These are phyloP conservation scores for Alces alces DNA, from an alignment of 2,113 vertebrate genomes.

Conservation along the genomic window DNA sequence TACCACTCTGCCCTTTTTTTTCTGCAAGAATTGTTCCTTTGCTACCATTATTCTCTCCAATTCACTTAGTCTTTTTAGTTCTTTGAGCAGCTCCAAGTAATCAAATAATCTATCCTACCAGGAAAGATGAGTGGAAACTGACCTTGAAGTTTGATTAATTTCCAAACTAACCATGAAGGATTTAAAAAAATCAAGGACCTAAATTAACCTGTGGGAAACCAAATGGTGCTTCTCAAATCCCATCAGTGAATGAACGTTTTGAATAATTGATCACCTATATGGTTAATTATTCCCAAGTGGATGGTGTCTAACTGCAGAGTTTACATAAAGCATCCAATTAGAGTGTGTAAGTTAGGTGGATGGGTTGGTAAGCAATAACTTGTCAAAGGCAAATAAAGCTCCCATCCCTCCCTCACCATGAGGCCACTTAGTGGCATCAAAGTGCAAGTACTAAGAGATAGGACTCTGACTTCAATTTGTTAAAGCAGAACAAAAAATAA, in stretches of 20 bases:
- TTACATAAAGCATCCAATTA: slow-evolving; percentile 44
- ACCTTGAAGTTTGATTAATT: slow-evolving; percentile 74
- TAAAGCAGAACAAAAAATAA: not conserved
- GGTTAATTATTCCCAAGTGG: slow-evolving; percentile 75
- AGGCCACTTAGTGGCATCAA: not conserved
- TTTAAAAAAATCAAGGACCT: slow-evolving; percentile 52
- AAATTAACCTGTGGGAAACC: slow-evolving; percentile 65
- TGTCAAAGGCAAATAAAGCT: not conserved
- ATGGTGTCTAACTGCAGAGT: slow-evolving; percentile 58
- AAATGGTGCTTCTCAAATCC: slow-evolving; percentile 58
- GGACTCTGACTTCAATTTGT: not conserved
- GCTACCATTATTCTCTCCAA: not conserved
- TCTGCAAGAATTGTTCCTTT: not conserved
- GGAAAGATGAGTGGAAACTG: slow-evolving; percentile 62
- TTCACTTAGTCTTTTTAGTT: slow-evolving; percentile 53
- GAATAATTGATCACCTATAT: slow-evolving; percentile 74
- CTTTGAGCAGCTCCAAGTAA: slow-evolving; percentile 60
- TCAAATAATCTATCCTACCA: slow-evolving; percentile 64
- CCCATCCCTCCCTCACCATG: not conserved
- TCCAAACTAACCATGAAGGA: slow-evolving; percentile 70
- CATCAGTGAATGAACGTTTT: slow-evolving; percentile 50
- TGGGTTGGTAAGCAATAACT: not conserved
- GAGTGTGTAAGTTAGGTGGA: not conserved
- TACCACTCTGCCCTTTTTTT: not conserved
- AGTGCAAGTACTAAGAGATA: not conserved